Base-by-base conservation (phyloP, 2,888 invertebrate species). In the Ecdyonurus torrentis region DNA sequence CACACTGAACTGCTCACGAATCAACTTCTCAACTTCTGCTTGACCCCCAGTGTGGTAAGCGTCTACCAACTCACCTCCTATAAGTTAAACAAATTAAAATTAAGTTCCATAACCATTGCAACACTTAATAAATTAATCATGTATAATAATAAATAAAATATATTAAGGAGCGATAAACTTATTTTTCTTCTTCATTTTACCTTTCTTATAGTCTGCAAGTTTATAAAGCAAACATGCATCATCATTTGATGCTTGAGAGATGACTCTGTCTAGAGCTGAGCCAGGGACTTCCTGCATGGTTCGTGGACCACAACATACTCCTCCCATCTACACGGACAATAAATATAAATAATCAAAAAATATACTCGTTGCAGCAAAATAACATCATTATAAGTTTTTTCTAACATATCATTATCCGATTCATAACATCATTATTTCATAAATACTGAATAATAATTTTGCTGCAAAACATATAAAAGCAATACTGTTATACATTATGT, bases 191-290 rank as follows among this genome's bases (percentile, higher is more conserved):
- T 10, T 5, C 15, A 25, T 62, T 63, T 58, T 58, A 66, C 67
- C 90, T 76, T 91, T 88, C 73, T 91, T 92, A 73, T 91, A 93
- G 76, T 93, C 90, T 5, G 91, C 93, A 64, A 93, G 77, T 63
- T 71, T 88, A 73, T 93, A 93, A 0, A 93, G 78, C 23, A 92
- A 81, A 68, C 91, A 92, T 72, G 91, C 90, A 71, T 90, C 91
- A 71, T 91, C 87, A 69, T 85, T 86, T 64, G 88, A 86, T 0
- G 70, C 68, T 66, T 92, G 91, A 19, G 92, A 92, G 71, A 93
- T 91, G 66, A 93, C 92, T 59, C 91, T 81, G 73, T 93, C 93
- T 70, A 93, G 82, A 65, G 91, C 91, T 52, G 90, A 89, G 62
- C 91, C 90, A 7, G 55, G 55, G 5, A 55, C 55, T 7, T 55